Percentiles rank a stretch among this genome's conserved stretches.
Conservation (phyloP, 2,113 vertebrate genomes). For the Falcunculus frontatus region DNA sequence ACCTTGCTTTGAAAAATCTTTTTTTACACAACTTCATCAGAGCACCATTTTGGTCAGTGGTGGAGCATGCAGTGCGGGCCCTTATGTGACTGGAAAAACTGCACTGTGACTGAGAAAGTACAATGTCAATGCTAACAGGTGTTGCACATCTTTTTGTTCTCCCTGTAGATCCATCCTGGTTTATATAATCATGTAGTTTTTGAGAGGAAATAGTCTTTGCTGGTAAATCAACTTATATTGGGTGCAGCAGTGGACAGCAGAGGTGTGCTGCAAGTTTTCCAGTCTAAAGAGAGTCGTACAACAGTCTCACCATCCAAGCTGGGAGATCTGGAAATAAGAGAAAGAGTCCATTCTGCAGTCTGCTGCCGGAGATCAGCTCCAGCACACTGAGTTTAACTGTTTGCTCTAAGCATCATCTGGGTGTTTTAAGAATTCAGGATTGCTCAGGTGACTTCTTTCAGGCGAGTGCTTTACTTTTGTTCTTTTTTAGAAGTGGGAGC, state of each 20-base stretch:
- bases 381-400: neutral
- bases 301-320: neutral
- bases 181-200: neutral
- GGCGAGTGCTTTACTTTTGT: neutral
- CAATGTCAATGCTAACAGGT: neutral
- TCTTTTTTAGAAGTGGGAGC: constrained; percentile 31
- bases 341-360: neutral
- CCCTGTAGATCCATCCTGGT: neutral
- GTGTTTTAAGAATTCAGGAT: neutral
- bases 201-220: neutral
- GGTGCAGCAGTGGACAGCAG: neutral
- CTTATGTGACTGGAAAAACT: neutral
- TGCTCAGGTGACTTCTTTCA: constrained; percentile 11
- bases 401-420: neutral
- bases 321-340: neutral
- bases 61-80: neutral
- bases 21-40: neutral
- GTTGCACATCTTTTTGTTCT: neutral
- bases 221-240: neutral
- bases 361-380: neutral
- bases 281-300: neutral
- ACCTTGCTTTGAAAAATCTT: neutral
- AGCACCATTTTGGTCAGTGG: neutral
- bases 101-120: too few species aligned
- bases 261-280: neutral